These are phyloP conservation scores for Chloroclystis v-ata DNA, from an alignment of 2,888 invertebrate species.

Conservation along the genomic window DNA sequence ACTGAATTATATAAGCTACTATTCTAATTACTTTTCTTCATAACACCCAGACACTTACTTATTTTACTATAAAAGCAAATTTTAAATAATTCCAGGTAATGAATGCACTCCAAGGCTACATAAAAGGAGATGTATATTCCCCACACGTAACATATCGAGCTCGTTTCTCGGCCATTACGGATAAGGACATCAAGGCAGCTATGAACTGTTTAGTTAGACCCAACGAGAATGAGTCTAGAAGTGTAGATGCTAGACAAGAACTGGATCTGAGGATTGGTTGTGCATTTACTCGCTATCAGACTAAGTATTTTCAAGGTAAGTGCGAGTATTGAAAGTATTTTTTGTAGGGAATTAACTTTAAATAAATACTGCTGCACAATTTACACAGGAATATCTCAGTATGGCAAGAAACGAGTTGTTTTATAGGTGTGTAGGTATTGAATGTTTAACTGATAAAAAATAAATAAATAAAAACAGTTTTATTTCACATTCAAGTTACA, in stretches of 20 bases:
- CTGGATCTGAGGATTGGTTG: conserved; percentile 98
- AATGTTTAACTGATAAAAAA: too few species aligned
- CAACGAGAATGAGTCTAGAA: conserved; percentile 96
- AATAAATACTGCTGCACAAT: too few species aligned
- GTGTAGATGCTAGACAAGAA: conserved; percentile 98
- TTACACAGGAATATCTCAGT: too few species aligned
- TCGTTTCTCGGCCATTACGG: conserved; percentile 97
- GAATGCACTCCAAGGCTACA: conserved; percentile 84
- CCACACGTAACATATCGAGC: conserved; percentile 88
- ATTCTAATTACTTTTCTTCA: too few species aligned
- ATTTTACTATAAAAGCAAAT: too few species aligned
- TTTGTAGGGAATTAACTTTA: too few species aligned
- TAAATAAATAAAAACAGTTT: too few species aligned
- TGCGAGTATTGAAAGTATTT: not conserved
- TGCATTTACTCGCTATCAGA: conserved; percentile 98
- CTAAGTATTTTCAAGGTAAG: conserved; percentile 94
- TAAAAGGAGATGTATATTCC: conserved; percentile 82
- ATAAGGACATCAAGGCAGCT: conserved; percentile 96
- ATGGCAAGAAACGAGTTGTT: too few species aligned
- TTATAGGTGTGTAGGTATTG: too few species aligned
- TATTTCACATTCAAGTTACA: too few species aligned
- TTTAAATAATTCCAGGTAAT: conserved; percentile 73
- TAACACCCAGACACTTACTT: too few species aligned
- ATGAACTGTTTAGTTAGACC: conserved; percentile 90
- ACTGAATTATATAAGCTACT: too few species aligned